Base-by-base conservation (phyloP, 2,888 invertebrate species). In the Agrochola macilenta region DNA sequence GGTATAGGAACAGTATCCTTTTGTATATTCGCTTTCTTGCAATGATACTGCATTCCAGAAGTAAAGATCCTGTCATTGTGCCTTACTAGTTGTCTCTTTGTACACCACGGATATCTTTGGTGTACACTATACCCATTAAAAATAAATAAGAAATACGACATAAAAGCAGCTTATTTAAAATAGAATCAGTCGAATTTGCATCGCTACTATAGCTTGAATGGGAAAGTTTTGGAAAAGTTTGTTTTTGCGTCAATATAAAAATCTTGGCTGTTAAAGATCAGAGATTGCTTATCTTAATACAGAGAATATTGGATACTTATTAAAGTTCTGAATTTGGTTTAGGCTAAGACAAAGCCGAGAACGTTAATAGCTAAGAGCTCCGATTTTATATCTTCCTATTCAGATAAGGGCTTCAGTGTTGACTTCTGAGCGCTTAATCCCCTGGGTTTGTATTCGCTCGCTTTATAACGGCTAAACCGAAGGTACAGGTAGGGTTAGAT, bases 21-120 rank as follows among this genome's bases (percentile, higher is more conserved):
- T 78, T 39, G 39, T 52, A 72, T 11, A 74, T 46, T 74, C 14
- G 57, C 20, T 74, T 26, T 57, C 39, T 54, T 73, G 49, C 17
- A 73, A 49, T 79, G 39, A 49, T 39, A 20, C 26, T 52, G 39
- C 17, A 35, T 68, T 78, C 46, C 46, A 46, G n/a, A 23, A 26
- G 43, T 39, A 49, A 70, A 39, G 8, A n/a, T n/a, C n/a, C n/a
- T n/a, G 7, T 30, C 23, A 17, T 43, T 23, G 17, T 39, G 7
- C 26, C 26, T 8, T 23, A 35, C 58, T 14, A 26, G n/a, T 26
- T 17, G 9, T 52, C 20, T 52, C 20, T 26, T 8, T 35, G 11
- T 39, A 23, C 66, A 35, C 58, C 49, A 49, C 49, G 49, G 5
- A 17, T 17, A 17, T 49, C 17, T 49, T 17, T 49, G 49, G 14